Evolutionary conservation across 2,888 invertebrate species (phyloP), one percentile per base, ranked within the genome.

Genomic region (Hirtodrosophila cameraria): DNA sequence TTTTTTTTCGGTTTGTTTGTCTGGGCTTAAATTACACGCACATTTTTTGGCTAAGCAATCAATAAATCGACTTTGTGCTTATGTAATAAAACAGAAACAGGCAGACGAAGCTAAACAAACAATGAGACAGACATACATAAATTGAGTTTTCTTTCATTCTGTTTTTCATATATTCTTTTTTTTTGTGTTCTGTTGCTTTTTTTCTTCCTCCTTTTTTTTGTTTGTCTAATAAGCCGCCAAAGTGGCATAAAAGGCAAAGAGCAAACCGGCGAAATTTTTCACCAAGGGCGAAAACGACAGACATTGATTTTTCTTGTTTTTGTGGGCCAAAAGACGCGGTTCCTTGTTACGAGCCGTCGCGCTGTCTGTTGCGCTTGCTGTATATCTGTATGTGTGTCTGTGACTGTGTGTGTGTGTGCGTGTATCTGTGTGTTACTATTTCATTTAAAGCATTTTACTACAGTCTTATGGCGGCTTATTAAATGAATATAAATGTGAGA

Each of bases 381-480:
- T 23, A 8, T 33, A 11, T 55, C 38, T 49, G 52, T 63, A 13
- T 38, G 15, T 36, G 30, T 16, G 5, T 58, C 5, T 49, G 23
- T 36, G 43, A 48, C 41, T 63, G 43, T 39, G 11, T 48, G 25
- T 27, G 42, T 53, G 28, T 48, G 39, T 41, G 30, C 45, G 27
- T 55, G 33, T 28, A 15, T 66, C 45, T 62, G 53, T 62, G 41
- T 55, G 60, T 48, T 68, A 79, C 84, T 86, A 84, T 86, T 83
- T 87, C 86, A 83, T 86, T 83, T 83, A 80, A 84, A 74, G 77
- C 81, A 76, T 80, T 80, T 85, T 87, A 75, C 87, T 85, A 88
- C 82, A 82, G 79, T 85, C 85, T 88, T 85, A 87, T 88, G 85
- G 86, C 50, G 61, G 87, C 88, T 85, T 85, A 85, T 88, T 85